phyloP scores from a whole-genome alignment of 2,888 invertebrate genomes.

The Eristalis tenax region DNA sequence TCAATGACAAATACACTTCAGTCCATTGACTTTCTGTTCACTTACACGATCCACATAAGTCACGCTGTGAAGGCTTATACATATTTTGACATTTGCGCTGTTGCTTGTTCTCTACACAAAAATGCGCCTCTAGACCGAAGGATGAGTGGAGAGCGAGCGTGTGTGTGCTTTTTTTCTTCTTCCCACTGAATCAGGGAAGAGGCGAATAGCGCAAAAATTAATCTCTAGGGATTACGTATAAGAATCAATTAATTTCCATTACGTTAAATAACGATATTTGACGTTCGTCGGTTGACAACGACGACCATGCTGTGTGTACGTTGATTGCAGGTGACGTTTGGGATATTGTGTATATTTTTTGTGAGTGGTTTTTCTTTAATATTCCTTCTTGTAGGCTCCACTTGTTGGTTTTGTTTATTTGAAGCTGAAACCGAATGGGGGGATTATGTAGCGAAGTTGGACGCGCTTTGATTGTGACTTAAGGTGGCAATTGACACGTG shows the following conservation, averaged over 20 bases:
- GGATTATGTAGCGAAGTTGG: background rate
- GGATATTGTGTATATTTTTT: background rate
- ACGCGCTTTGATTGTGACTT: background rate
- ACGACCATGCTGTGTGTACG: background rate
- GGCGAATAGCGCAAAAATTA: slow-evolving; percentile 13
- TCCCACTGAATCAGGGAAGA: background rate
- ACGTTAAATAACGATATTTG: slow-evolving; percentile 46
- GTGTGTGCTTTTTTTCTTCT: background rate
- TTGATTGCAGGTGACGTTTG: slow-evolving; percentile 1
- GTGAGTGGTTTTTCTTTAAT: background rate
- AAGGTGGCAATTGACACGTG: slow-evolving; percentile 42
- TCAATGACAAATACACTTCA: slow-evolving; percentile 7
- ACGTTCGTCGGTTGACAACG: slow-evolving; percentile 31
- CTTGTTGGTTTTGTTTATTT: background rate
- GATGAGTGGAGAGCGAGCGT: background rate
- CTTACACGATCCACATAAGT: slow-evolving; percentile 43
- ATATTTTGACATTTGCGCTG: slow-evolving; percentile 44
- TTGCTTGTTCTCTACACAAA: background rate
- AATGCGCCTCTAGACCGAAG: background rate
- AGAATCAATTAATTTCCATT: slow-evolving; percentile 67
- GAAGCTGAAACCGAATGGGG: background rate
- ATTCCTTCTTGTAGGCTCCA: background rate
- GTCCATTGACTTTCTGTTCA: background rate
- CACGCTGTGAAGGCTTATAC: slow-evolving; percentile 45
- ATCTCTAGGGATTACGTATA: slow-evolving; percentile 41